Conservation (phyloP, 2,888 invertebrate genomes). For the Lasioglossum villosulum region DNA sequence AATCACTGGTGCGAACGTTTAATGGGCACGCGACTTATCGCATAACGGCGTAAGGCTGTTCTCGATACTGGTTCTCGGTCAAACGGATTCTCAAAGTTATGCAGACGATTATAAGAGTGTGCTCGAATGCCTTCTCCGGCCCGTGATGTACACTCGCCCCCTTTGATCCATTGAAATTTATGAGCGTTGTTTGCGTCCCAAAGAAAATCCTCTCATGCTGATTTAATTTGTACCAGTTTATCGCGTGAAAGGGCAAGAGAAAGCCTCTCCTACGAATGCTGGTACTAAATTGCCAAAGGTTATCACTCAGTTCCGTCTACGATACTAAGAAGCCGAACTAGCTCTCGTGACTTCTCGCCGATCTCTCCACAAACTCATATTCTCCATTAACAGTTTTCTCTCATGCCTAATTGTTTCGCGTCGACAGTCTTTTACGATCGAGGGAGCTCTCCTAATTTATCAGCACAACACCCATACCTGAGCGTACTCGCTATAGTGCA, state of each 20-base stretch:
- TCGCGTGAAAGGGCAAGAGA: constrained; percentile 52
- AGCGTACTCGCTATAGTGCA: neutral
- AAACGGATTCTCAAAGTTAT: constrained; percentile 82
- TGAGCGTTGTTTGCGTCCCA: constrained; percentile 64
- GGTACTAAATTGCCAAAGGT: constrained; percentile 57
- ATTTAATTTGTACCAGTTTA: constrained; percentile 73
- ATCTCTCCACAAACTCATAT: constrained; percentile 40
- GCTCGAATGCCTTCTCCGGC: constrained; percentile 68
- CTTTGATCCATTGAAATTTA: constrained; percentile 68
- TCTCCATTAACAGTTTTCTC: constrained; percentile 28
- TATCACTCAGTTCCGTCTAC: constrained; percentile 41
- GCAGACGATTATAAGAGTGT: constrained; percentile 80
- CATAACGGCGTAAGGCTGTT: constrained; percentile 81
- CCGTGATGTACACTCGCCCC: constrained; percentile 54
- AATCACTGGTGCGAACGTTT: constrained; percentile 76
- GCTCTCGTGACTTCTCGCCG: constrained; percentile 29
- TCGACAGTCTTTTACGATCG: constrained; percentile 33
- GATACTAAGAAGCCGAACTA: constrained; percentile 22
- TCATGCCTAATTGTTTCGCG: constrained; percentile 31
- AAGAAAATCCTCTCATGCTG: constrained; percentile 65
- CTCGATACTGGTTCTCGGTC: constrained; percentile 82
- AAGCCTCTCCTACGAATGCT: constrained; percentile 25
- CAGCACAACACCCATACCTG: neutral
- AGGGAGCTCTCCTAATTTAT: neutral
- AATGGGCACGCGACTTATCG: constrained; percentile 82